A percentile compares a stretch with the other conserved stretches of the same genome.
Conservation (phyloP, 2,888 invertebrate species). For the Thereva nobilitata region DNA sequence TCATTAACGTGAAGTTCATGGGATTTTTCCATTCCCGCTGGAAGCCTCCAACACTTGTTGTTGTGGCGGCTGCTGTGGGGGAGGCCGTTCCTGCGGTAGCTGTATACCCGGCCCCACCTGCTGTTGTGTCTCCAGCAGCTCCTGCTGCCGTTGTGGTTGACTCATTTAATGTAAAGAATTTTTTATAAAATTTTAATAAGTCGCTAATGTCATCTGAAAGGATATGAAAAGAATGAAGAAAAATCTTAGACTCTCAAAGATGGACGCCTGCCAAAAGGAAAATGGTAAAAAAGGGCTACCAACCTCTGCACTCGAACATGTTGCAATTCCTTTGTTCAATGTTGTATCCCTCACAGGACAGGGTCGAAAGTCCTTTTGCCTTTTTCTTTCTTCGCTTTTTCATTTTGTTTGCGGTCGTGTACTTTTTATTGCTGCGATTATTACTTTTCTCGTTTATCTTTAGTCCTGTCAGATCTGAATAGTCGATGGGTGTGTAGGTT, state of each 20-base stretch:
- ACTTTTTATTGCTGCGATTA: constrained; percentile 45
- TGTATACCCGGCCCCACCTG: neutral
- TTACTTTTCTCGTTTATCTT: constrained; percentile 19
- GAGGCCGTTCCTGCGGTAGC: neutral
- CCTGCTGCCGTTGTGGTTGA: constrained; percentile 31
- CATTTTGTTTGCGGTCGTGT: constrained; percentile 47
- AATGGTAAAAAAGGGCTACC: constrained; percentile 40
- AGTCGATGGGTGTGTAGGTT: no score
- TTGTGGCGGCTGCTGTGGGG: neutral
- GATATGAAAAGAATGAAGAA: constrained; percentile 15
- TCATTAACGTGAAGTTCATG: constrained; percentile 56
- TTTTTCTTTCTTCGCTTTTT: constrained; percentile 23
- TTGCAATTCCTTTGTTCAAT: constrained; percentile 59
- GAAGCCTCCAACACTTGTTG: constrained; percentile 48
- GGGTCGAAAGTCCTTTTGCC: constrained; percentile 49
- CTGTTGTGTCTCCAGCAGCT: constrained; percentile 31
- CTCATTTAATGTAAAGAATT: constrained; percentile 51
- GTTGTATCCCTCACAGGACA: constrained; percentile 58
- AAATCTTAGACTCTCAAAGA: neutral
- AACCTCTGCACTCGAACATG: constrained; percentile 57
- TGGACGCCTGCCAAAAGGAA: neutral
- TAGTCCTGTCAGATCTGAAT: constrained; percentile 3
- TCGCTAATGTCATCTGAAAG: constrained; percentile 56
- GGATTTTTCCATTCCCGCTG: constrained; percentile 53
- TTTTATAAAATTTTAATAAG: constrained; percentile 57